phyloP scores from a whole-genome alignment of 2,797 vertebrate genomes.

The Chloroceryle amazona region DNA sequence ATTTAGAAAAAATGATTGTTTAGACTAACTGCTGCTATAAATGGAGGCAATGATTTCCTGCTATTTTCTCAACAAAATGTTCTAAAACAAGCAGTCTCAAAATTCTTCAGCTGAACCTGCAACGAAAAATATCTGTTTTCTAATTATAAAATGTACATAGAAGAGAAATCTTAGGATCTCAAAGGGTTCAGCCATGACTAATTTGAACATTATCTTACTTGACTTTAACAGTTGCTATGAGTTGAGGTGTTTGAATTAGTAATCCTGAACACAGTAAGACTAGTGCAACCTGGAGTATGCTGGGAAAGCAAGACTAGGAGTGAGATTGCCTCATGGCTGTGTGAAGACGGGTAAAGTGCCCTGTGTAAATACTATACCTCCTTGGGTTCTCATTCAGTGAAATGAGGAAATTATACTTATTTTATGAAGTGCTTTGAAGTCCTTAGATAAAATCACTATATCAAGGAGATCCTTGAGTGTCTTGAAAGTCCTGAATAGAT shows the following conservation, averaged over 20 bases:
- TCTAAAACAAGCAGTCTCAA: neutral
- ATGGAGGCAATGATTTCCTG: neutral
- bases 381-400: neutral
- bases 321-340: neutral
- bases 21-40: neutral
- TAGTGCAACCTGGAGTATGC: neutral
- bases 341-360: conserved; percentile 17
- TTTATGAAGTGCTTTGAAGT: conserved; percentile 38
- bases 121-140: neutral
- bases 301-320: neutral
- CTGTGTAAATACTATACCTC: conserved; percentile 1
- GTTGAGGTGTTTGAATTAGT: neutral
- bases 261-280: neutral
- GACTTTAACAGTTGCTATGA: neutral
- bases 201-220: neutral
- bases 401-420: neutral
- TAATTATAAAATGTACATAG: neutral
- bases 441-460: neutral
- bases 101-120: neutral
- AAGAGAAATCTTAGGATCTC: neutral
- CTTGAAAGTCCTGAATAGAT: neutral
- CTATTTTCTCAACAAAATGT: neutral
- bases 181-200: neutral
- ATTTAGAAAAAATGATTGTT: neutral
- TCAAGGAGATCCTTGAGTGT: neutral